Evolutionary conservation across 2,113 vertebrate species (phyloP).

Genomic region (Barnardius zonarius): DNA sequence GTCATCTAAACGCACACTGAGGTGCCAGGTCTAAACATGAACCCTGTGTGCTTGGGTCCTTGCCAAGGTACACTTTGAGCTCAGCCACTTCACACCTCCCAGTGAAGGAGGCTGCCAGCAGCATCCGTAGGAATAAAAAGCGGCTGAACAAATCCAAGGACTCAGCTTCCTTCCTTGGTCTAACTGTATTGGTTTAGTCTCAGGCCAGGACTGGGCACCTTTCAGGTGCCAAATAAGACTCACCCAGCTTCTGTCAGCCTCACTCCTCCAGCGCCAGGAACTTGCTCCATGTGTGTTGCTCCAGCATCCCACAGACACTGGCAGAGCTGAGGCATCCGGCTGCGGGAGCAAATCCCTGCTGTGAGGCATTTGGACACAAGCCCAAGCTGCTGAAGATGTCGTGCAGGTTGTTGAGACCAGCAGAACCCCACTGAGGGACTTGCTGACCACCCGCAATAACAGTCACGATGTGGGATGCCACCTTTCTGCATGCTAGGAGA

Average conservation of each 20-base stretch:
- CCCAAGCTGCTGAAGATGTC: not conserved
- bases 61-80: not conserved
- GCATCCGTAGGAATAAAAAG: not conserved
- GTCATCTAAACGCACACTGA: accelerated
- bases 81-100: not conserved
- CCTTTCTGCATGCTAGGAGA: not conserved
- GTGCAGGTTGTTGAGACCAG: not conserved
- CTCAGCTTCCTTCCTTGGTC: not conserved
- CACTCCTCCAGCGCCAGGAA: not conserved
- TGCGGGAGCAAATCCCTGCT: not conserved
- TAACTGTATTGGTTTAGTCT: not conserved
- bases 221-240: not conserved
- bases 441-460: not conserved
- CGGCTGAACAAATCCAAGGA: not conserved
- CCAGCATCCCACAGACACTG: not conserved
- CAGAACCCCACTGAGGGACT: not conserved
- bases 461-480: not conserved
- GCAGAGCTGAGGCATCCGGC: not conserved
- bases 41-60: not conserved
- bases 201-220: not conserved
- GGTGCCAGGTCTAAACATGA: not conserved
- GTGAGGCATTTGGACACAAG: accelerated
- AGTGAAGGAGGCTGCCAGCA: not conserved
- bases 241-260: not conserved
- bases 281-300: not conserved